Conservation (phyloP, 2,888 invertebrate genomes). For the Sphaeridia pumilis region DNA sequence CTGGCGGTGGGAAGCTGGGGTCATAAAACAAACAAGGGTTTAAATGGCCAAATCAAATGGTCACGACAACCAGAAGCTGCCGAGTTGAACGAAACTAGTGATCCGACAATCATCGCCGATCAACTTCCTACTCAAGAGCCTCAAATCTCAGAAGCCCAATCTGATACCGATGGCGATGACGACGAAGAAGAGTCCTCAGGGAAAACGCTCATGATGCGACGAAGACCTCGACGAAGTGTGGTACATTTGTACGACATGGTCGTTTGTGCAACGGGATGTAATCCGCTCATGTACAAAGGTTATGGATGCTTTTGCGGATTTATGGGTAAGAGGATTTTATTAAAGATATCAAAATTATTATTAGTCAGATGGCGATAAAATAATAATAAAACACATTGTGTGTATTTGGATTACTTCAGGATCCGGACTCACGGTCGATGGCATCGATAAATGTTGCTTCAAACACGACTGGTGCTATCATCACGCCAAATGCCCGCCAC, state of each 20-base stretch:
- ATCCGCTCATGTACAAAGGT: conserved; percentile 69
- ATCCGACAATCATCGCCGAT: background rate
- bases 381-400: background rate
- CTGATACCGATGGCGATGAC: background rate
- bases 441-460: conserved; percentile 75
- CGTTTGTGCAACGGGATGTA: conserved; percentile 49
- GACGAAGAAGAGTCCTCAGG: conserved; percentile 5
- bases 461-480: conserved; percentile 78
- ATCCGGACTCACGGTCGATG: conserved; percentile 63
- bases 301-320: conserved; percentile 87
- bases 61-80: too few species aligned
- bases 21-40: background rate
- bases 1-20: background rate
- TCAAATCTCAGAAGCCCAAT: background rate
- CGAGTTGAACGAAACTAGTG: background rate
- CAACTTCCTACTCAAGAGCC: background rate
- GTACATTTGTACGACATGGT: conserved; percentile 75
- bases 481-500: conserved; percentile 62
- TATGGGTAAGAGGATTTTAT: too few species aligned
- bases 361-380: too few species aligned
- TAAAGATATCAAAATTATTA: too few species aligned
- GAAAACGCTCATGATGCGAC: conserved; percentile 16
- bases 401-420: conserved; percentile 41
- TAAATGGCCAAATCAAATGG: too few species aligned
- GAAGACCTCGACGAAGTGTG: conserved; percentile 58